Evolutionary conservation across 2,113 vertebrate genomes (phyloP).

Genomic region (Climacteris rufus): DNA sequence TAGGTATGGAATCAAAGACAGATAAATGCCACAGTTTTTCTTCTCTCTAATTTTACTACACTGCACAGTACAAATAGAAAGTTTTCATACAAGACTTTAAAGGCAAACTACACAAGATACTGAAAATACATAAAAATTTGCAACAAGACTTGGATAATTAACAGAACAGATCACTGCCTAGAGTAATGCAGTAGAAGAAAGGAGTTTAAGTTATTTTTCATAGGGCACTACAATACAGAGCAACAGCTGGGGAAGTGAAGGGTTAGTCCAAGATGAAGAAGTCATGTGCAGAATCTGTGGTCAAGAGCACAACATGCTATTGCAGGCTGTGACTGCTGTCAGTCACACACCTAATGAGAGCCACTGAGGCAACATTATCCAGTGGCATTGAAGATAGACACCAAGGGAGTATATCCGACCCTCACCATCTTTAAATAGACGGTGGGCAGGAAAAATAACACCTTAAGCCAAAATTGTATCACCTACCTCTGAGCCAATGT

Average conservation of each 20-base stretch:
- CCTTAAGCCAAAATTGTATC: too few relatives aligned
- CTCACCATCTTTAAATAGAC: rapidly evolving
- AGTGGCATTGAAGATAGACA: neutral
- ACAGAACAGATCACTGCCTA: neutral
- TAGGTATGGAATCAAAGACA: neutral
- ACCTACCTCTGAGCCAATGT: constrained; percentile 92
- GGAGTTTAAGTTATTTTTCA: neutral
- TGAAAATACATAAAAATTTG: neutral
- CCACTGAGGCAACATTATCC: neutral
- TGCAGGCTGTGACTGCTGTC: neutral
- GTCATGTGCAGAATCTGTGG: neutral
- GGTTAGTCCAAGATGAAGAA: neutral
- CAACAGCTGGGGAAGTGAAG: neutral
- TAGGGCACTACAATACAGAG: neutral
- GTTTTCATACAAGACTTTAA: neutral
- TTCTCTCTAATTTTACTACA: neutral
- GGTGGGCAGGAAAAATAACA: rapidly evolving
- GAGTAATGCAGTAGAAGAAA: neutral
- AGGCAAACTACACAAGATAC: neutral
- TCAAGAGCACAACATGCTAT: neutral
- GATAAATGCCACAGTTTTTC: neutral
- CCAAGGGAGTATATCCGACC: neutral
- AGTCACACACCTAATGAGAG: neutral
- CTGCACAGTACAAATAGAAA: neutral
- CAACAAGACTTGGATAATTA: neutral